Base-by-base conservation (phyloP, 1,140 invertebrate genomes). In the Ectropis grisescens region DNA sequence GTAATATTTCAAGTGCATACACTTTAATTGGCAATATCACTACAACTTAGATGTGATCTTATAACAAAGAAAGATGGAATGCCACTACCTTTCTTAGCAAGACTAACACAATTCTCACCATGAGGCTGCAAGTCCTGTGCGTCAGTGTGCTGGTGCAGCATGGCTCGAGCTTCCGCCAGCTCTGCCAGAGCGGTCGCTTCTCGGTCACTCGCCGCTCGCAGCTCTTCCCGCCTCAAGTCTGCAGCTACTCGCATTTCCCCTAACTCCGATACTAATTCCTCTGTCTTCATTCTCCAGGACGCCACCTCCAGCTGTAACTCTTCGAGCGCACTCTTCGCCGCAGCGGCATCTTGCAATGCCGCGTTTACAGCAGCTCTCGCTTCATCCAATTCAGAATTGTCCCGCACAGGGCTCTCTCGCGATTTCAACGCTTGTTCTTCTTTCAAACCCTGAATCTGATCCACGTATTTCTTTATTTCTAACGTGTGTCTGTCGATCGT, bases 331-430 rank as follows among this genome's bases (percentile, higher is more conserved):
- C 29, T 35, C 32, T 67, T 76, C 4, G 58, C 55, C 9, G 43
- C 28, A 22, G 42, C 49, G 1, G 62, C 52, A 22, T 80, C 75
- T 11, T 49, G 56, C 5, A 51, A 29, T 1, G 59, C 60, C 4
- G 37, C 31, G 1, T 42, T 52, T 4, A 68, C 42, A 11, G 62
- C 59, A 6, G 47, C 37, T n/a, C 53, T 44, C 0, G 58, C 38
- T 29, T 78, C 70, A 10, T 80, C 75, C 2, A 78, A 41, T 33
- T 76, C 75, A 0, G 52, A 41, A 13, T 53, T 67, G 47, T 80
- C 75, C 0, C 52, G 53, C 19, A 59, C 62, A 1, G 70, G 75
- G 11, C 57, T 59, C 3, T 53, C 45, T 2, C 56, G 47, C n/a
- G 41, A 23, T 13, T 60, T 58, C 4, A 45, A 37, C 0, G 48